These are phyloP conservation scores for Cyanoliseus patagonus DNA, from an alignment of 2,113 vertebrate genomes.

Conservation along the genomic window DNA sequence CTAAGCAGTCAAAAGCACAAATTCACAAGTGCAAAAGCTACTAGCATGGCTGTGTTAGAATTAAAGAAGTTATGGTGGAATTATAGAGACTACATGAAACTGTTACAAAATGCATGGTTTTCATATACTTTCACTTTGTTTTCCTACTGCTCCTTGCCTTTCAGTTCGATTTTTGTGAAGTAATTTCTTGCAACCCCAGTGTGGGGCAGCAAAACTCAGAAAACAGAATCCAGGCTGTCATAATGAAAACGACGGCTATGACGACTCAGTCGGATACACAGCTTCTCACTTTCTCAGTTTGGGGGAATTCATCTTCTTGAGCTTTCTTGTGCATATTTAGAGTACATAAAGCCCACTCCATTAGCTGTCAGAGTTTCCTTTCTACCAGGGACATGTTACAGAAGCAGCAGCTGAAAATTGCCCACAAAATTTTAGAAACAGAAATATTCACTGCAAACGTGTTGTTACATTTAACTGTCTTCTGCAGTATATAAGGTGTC, in stretches of 20 bases:
- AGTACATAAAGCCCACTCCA: not conserved
- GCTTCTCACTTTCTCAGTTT: not conserved
- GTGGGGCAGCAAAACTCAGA: constrained; percentile 39
- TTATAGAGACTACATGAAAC: not conserved
- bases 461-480: not conserved
- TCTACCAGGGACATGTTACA: not conserved
- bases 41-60: not conserved
- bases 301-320: not conserved
- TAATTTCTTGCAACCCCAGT: not conserved
- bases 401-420: not conserved
- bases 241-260: not conserved
- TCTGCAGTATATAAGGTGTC: not conserved
- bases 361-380: not conserved
- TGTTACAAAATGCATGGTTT: not conserved
- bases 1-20: not conserved
- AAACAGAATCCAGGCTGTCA: not conserved
- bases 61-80: not conserved
- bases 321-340: not conserved
- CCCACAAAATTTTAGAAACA: not conserved
- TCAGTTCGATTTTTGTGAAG: not conserved
- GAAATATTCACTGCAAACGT: not conserved
- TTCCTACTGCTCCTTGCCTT: not conserved
- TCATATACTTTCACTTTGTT: not conserved
- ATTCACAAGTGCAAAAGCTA: not conserved
- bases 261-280: not conserved